These are phyloP conservation scores for Gobio occitaniae DNA, from an alignment of 2,797 vertebrate genomes.

Conservation along the genomic window DNA sequence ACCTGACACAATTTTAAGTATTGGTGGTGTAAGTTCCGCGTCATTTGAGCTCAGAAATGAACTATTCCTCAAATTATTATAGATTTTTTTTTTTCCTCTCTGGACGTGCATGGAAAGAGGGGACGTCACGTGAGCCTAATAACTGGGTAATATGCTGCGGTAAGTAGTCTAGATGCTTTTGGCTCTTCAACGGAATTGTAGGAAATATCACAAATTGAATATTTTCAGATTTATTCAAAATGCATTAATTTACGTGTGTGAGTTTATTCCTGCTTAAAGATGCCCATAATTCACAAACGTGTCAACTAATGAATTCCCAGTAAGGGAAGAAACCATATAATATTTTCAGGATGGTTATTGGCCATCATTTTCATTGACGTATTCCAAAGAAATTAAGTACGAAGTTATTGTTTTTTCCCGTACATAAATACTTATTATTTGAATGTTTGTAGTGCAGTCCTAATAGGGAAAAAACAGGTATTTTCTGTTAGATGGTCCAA, in stretches of 20 bases:
- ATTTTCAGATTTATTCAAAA: not conserved
- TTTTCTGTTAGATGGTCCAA: not conserved
- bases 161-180: not conserved
- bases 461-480: not conserved
- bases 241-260: too few relatives aligned
- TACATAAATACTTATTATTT: not conserved
- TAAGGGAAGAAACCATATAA: not conserved
- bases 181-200: not conserved
- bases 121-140: not conserved
- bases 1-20: not conserved
- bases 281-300: not conserved
- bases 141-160: not conserved
- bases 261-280: not conserved
- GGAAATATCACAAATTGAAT: not conserved
- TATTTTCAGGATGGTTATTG: not conserved
- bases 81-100: not conserved
- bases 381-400: not conserved
- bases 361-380: too few relatives aligned
- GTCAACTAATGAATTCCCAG: not conserved
- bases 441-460: not conserved
- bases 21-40: not conserved
- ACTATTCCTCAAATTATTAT: not conserved
- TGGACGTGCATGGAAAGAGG: not conserved
- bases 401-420: not conserved
- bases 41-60: not conserved